Evolutionary conservation across 2,888 invertebrate genomes (phyloP).

Genomic region (Diarsia dahlii): DNA sequence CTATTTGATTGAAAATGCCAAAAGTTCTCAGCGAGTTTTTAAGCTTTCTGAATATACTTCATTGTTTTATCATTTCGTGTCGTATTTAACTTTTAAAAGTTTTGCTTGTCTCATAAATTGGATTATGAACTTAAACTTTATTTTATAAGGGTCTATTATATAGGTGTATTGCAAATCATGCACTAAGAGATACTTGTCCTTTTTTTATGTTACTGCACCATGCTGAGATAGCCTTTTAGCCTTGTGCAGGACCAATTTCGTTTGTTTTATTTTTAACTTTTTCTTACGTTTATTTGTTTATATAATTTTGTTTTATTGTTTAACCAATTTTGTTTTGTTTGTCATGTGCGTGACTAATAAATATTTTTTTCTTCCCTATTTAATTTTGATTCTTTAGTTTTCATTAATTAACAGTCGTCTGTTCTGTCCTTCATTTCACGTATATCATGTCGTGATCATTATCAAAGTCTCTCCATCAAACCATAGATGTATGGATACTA

Average conservation of each 20-base stretch:
- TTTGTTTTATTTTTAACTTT: too few species aligned
- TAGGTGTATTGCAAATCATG: not conserved
- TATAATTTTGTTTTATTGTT: too few species aligned
- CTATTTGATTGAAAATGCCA: slow-evolving; percentile 15
- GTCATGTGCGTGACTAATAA: too few species aligned
- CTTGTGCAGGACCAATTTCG: too few species aligned
- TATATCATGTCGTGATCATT: slow-evolving; percentile 6
- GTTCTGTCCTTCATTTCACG: not conserved
- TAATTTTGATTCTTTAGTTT: too few species aligned
- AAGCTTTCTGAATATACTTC: not conserved
- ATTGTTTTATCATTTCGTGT: slow-evolving; percentile 12
- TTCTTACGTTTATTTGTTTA: too few species aligned
- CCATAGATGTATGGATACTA: slow-evolving; percentile 3
- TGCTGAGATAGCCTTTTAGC: too few species aligned
- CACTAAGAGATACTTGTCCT: not conserved
- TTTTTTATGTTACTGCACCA: too few species aligned
- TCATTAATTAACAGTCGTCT: too few species aligned
- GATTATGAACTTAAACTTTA: not conserved
- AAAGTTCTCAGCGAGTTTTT: slow-evolving; percentile 8
- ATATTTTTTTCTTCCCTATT: too few species aligned
- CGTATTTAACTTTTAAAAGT: not conserved
- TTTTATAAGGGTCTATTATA: not conserved
- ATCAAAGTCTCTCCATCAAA: slow-evolving; percentile 1
- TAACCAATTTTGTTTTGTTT: too few species aligned
- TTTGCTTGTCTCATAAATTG: slow-evolving; percentile 6